Evolutionary conservation across 2,888 invertebrate species (phyloP), one percentile per base, ranked within the genome.

Genomic region (Dolichopus griseipennis): DNA sequence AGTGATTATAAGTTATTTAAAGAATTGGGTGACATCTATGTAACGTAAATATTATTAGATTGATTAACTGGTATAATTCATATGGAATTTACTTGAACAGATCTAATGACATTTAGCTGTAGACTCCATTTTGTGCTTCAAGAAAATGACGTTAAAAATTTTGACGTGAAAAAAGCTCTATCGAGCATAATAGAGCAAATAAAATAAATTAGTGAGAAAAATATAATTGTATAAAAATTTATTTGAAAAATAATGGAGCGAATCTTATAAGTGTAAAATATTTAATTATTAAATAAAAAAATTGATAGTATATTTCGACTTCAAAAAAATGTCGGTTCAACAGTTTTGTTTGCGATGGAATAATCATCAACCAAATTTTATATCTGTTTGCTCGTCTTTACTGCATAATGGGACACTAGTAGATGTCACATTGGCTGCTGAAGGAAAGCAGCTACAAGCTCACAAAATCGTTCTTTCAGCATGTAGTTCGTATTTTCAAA

Each of bases 401-500:
- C 84, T 94, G 72, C 90, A 88, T 78, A 92, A 89, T 75, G 92
- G 93, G 78, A 88, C 91, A 4, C 82, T 95, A 74, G 93, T 94
- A 68, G 95, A 95, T 81, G 94, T 94, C 65, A 94, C 95, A 8
- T 83, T 95, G 72, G 93, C 93, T n/a, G 92, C 93, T 8, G 95
- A 95, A 79, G 95, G 94, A 33, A 87, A 90, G 75, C 92, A 92
- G 75, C 82, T 95, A 69, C 91, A 92, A 78, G 94, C 94, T 6
- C 95, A 95, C 80, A 93, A 92, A 83, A 89, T 95, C 68, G 93
- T 95, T 37, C 83, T 95, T 61, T 93, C 93, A 0, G 94, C 95
- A 2, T 94, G 94, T 82, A 94, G 93, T 78, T 90, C 92, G n/a
- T 95, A 94, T 82, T 95, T 95, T 82, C 93, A 94, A 90, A 87